phyloP scores from a whole-genome alignment of 2,888 invertebrate genomes.

The Ophioninae sp. region DNA sequence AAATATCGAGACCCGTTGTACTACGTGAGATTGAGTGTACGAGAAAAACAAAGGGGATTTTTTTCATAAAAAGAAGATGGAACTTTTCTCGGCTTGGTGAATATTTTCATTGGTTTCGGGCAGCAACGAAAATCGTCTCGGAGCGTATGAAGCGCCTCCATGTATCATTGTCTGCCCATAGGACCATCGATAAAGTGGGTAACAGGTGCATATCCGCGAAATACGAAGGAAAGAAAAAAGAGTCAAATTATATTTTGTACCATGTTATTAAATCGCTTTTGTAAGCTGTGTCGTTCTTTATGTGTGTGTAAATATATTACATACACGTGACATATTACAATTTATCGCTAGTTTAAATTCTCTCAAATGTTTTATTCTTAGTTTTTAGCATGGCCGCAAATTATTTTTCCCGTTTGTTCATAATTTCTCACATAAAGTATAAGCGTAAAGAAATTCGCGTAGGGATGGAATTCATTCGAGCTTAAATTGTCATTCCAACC shows the following conservation, averaged over 20 bases:
- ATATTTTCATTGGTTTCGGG: slow-evolving; percentile 1
- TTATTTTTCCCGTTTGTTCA: not conserved
- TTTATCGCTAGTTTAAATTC: not conserved
- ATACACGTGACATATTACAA: not conserved
- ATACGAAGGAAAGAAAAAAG: not conserved
- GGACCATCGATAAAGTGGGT: slow-evolving; percentile 50
- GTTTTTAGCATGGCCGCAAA: not conserved
- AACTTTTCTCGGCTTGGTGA: not conserved
- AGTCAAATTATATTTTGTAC: not conserved
- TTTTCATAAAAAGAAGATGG: not conserved
- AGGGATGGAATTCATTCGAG: not conserved
- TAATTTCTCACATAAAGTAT: not conserved
- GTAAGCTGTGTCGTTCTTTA: slow-evolving; percentile 24
- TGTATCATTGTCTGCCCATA: slow-evolving; percentile 41
- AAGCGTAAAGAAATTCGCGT: not conserved
- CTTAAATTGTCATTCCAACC: not conserved
- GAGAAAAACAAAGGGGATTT: no score
- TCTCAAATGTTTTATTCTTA: not conserved
- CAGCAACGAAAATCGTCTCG: not conserved
- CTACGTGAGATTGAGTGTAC: not conserved
- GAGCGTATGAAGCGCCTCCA: not conserved
- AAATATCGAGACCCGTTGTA: no score
- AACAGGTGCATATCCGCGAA: slow-evolving; percentile 49
- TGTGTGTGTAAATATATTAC: slow-evolving; percentile 16
- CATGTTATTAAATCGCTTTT: slow-evolving; percentile 17